Conservation (phyloP, 2,888 invertebrate genomes). For the Dendrolimus pini region DNA sequence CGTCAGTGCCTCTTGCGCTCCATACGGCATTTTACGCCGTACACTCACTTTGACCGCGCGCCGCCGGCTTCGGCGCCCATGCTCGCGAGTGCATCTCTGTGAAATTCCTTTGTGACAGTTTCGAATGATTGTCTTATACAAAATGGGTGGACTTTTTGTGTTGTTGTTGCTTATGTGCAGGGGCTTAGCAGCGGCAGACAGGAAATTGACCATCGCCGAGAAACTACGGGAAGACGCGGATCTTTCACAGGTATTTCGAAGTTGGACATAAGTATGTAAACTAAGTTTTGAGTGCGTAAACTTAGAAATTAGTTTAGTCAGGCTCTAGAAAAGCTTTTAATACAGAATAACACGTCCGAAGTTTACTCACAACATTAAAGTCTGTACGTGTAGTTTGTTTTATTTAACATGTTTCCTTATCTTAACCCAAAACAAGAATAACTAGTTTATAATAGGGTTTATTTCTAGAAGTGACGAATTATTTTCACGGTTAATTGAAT, state of each 20-base stretch:
- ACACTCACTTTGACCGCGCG: constrained; percentile 43
- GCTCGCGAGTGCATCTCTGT: constrained; percentile 54
- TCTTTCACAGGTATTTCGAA: constrained; percentile 79
- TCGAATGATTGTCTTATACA: constrained; percentile 37
- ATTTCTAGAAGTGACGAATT: neutral
- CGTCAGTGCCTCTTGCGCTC: constrained; percentile 39
- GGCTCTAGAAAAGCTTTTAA: neutral
- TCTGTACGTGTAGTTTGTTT: neutral
- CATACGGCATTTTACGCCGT: constrained; percentile 56
- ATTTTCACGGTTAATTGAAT: neutral
- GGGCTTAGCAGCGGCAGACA: constrained; percentile 43
- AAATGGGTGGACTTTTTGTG: constrained; percentile 56
- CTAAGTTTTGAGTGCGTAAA: neutral
- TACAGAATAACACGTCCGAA: neutral
- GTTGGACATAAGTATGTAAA: neutral
- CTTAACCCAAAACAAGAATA: neutral
- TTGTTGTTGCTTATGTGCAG: constrained; percentile 57
- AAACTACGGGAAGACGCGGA: constrained; percentile 80
- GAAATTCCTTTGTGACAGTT: constrained; percentile 35
- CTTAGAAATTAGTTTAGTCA: too few relatives aligned
- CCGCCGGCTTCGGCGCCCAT: constrained; percentile 27
- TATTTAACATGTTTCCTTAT: constrained; percentile 7
- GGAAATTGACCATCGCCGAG: constrained; percentile 75
- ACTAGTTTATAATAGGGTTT: neutral
- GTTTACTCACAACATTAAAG: neutral